phyloP scores from a whole-genome alignment of 2,888 invertebrate species.

The Eupsilia transversa region DNA sequence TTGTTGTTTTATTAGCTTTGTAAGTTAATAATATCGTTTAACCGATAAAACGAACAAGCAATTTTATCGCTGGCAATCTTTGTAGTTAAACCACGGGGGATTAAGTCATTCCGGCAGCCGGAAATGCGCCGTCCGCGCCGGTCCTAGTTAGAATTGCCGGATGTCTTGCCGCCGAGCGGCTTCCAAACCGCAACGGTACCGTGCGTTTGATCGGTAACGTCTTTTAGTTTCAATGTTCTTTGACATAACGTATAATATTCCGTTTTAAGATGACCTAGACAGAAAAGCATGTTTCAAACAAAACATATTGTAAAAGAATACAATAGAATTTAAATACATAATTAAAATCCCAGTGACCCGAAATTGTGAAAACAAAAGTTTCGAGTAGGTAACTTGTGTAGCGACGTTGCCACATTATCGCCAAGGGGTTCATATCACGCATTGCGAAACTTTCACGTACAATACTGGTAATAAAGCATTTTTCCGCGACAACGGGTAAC shows the following conservation, averaged over 20 bases:
- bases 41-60: constrained; percentile 43
- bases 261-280: no score
- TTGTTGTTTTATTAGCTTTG: neutral
- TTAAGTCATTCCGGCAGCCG: constrained; percentile 68
- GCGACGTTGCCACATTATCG: constrained; percentile 33
- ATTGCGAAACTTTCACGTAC: constrained; percentile 58
- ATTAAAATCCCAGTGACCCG: constrained; percentile 8
- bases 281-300: no score
- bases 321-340: no score
- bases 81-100: constrained; percentile 70
- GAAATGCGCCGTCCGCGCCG: constrained; percentile 74
- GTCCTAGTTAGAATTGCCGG: constrained; percentile 76
- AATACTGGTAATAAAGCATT: constrained; percentile 71
- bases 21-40: constrained; percentile 39
- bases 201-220: constrained; percentile 46
- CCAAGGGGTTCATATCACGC: constrained; percentile 34
- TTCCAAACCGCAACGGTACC: constrained; percentile 69
- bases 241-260: neutral
- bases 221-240: constrained; percentile 16
- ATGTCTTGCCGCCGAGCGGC: constrained; percentile 76
- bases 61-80: constrained; percentile 65
- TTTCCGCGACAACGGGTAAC: constrained; percentile 57
- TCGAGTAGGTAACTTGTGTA: constrained; percentile 14
- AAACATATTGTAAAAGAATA: no score
- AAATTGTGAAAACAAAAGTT: constrained; percentile 17